phyloP scores from a whole-genome alignment of 2,113 vertebrate genomes.

The Danionella cerebrum region DNA sequence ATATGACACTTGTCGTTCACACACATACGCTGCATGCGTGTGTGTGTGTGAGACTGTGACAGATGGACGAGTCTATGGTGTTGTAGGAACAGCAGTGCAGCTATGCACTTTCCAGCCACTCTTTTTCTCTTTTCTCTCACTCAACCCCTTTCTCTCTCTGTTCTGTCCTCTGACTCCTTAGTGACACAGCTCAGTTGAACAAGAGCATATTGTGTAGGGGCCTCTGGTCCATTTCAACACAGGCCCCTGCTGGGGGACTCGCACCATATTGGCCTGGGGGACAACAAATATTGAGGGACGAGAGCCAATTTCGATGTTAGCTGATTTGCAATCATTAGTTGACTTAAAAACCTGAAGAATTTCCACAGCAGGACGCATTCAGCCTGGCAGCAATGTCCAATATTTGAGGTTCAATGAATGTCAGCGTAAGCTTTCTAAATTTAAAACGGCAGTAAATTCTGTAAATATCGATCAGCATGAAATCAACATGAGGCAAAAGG shows the following conservation, averaged over 20 bases:
- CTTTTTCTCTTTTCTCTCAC: background rate
- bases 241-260: conserved; percentile 11
- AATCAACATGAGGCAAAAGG: background rate
- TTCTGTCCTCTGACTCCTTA: conserved; percentile 79
- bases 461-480: background rate
- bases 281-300: background rate
- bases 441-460: background rate
- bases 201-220: conserved; percentile 79
- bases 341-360: background rate
- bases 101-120: conserved; percentile 68
- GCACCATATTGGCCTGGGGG: conserved; percentile 36
- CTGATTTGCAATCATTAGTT: background rate
- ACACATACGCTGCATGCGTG: conserved; percentile 39
- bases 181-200: conserved; percentile 76
- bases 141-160: conserved; percentile 41
- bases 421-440: too few species aligned
- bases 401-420: background rate
- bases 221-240: conserved; percentile 17
- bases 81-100: conserved; percentile 75
- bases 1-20: conserved; percentile 94
- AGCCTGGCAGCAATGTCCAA: background rate
- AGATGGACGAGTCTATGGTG: conserved; percentile 91
- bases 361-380: background rate
- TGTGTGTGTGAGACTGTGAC: conserved; percentile 70
- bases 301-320: background rate